Percentiles rank a stretch among this genome's conserved stretches.
These are phyloP conservation scores for Barnardius zonarius DNA, from an alignment of 2,113 vertebrate genomes.

Conservation along the genomic window DNA sequence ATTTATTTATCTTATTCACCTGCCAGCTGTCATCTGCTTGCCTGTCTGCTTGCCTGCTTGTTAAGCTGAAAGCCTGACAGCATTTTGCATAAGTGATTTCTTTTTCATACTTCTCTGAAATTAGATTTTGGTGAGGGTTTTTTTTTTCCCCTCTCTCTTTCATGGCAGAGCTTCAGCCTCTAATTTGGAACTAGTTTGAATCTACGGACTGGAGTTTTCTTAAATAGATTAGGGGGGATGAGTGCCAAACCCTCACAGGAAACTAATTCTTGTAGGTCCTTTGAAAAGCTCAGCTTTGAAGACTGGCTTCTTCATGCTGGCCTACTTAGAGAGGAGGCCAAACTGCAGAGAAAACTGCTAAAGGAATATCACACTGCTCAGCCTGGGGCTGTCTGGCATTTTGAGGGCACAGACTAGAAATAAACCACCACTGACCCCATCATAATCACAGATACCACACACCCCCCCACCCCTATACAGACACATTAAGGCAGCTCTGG, in stretches of 20 bases:
- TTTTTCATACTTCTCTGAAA: constrained; percentile 5
- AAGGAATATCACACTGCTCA: neutral
- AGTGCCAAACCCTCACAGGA: constrained; percentile 33
- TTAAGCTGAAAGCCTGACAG: constrained; percentile 16
- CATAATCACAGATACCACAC: neutral
- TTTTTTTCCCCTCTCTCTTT: accelerated
- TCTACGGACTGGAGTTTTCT: constrained; percentile 10
- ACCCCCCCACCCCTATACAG: neutral
- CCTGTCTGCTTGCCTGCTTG: constrained; percentile 7
- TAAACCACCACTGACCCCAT: constrained; percentile 4
- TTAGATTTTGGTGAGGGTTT: neutral
- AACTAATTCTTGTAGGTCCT: constrained; percentile 43
- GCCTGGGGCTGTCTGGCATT: constrained; percentile 43
- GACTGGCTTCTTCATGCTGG: constrained; percentile 6
- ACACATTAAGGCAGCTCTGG: neutral
- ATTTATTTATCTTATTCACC: constrained; percentile 27
- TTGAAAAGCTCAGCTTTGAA: constrained; percentile 55
- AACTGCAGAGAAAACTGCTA: neutral
- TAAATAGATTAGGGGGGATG: constrained; percentile 22
- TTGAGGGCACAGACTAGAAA: constrained; percentile 26
- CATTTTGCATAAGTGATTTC: constrained; percentile 16
- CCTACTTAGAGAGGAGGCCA: constrained; percentile 8
- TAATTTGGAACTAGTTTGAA: constrained; percentile 32
- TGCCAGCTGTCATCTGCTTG: constrained; percentile 25
- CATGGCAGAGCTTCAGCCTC: neutral